Evolutionary conservation across 2,888 invertebrate species (phyloP).

Genomic region (Tethea ocularis): DNA sequence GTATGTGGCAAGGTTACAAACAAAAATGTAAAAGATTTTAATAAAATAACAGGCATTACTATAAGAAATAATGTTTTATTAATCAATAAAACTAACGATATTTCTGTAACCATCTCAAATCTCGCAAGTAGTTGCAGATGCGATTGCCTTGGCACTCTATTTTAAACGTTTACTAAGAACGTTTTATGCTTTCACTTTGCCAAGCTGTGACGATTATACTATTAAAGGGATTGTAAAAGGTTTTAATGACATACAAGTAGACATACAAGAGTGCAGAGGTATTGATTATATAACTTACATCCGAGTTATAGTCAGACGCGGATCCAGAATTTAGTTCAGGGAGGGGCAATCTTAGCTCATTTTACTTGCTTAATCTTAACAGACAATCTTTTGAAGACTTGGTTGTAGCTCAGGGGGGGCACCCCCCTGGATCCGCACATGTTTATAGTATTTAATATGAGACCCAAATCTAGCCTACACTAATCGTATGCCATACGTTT

Average conservation of each 20-base stretch:
- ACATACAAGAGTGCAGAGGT: no score
- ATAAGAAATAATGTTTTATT: background rate
- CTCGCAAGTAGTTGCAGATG: background rate
- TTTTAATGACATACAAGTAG: no score
- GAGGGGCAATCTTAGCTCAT: no score
- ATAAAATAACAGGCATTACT: background rate
- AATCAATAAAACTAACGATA: background rate
- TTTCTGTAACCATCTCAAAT: conserved; percentile 1
- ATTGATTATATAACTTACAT: no score
- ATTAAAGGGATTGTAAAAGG: background rate
- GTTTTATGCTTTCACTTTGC: background rate
- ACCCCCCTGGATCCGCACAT: no score
- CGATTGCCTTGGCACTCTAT: background rate
- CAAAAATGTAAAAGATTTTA: background rate
- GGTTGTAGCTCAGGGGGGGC: no score
- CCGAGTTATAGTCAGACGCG: no score
- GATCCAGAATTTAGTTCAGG: no score
- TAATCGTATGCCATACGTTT: background rate
- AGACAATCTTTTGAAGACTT: no score
- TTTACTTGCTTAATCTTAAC: no score
- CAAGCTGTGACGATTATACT: background rate
- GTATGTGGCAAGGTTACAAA: background rate
- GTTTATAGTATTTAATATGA: background rate
- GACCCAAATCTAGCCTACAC: background rate
- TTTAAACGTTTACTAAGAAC: background rate